Percentiles rank a stretch among this genome's conserved stretches.
Evolutionary conservation across 2,888 invertebrate species (phyloP).

Genomic region (Ctenicera cuprea): DNA sequence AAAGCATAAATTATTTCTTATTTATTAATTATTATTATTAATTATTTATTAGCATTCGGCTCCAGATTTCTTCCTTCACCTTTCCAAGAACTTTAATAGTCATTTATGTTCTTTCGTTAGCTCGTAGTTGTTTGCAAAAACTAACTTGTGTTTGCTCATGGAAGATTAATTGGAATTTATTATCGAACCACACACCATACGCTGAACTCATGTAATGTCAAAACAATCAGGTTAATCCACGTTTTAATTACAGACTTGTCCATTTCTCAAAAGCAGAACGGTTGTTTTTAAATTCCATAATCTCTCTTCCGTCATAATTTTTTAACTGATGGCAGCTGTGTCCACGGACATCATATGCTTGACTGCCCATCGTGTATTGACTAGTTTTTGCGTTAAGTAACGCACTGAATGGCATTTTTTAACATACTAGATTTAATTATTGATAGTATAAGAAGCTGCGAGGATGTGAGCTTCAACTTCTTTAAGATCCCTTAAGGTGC

Average conservation of each 20-base stretch:
- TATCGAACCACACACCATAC: not conserved
- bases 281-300: constrained; percentile 10
- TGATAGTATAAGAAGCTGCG: not conserved
- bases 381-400: constrained; percentile 15
- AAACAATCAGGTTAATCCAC: constrained; percentile 23
- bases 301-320: constrained; percentile 14
- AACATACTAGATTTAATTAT: constrained; percentile 16
- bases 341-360: constrained; percentile 20
- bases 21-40: too few relatives aligned
- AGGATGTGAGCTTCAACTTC: not conserved
- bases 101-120: too few relatives aligned
- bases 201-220: constrained; percentile 14
- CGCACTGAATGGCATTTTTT: constrained; percentile 20
- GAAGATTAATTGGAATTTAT: constrained; percentile 4
- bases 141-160: not conserved
- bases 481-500: not conserved
- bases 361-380: constrained; percentile 14
- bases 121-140: not conserved
- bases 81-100: too few relatives aligned
- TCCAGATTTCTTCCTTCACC: too few relatives aligned
- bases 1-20: too few relatives aligned
- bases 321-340: not conserved
- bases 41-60: too few relatives aligned
- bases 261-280: not conserved
- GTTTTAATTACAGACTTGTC: constrained; percentile 16